Percentiles rank a stretch among this genome's conserved stretches.
Evolutionary conservation across 2,113 vertebrate genomes (phyloP).

Genomic region (Leuciscus idus): DNA sequence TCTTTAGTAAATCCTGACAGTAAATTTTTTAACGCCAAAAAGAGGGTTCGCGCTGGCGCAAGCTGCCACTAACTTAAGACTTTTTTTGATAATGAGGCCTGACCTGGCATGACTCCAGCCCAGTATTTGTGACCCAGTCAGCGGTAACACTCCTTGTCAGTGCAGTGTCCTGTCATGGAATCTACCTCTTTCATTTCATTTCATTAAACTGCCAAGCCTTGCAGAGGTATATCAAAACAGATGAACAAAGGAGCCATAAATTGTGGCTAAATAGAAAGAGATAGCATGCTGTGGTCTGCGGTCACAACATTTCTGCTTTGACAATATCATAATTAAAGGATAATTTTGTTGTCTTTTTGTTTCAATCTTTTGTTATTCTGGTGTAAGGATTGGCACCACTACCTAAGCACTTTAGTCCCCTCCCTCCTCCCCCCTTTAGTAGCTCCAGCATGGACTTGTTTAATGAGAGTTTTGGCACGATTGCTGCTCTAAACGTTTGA

Average conservation of each 20-base stretch:
- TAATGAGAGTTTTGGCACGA: conserved; percentile 54
- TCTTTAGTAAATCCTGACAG: too few relatives aligned
- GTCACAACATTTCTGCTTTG: conserved; percentile 68
- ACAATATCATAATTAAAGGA: conserved; percentile 73
- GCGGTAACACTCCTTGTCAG: not conserved
- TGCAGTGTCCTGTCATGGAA: conserved; percentile 24
- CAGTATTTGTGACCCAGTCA: conserved; percentile 10
- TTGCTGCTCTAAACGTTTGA: not conserved
- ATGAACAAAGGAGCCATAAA: conserved; percentile 19
- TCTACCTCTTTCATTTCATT: not conserved
- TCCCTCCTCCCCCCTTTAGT: conserved; percentile 30
- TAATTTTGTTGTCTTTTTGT: conserved; percentile 71
- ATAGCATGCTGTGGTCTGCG: conserved; percentile 35
- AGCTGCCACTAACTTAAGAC: too few relatives aligned
- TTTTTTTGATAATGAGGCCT: not conserved
- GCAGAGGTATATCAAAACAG: conserved; percentile 42
- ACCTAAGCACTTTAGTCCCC: not conserved
- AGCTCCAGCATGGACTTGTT: conserved; percentile 65
- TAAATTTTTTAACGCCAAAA: too few relatives aligned
- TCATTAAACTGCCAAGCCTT: not conserved
- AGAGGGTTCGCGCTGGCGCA: too few relatives aligned
- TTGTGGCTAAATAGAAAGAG: conserved; percentile 17
- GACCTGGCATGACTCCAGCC: conserved; percentile 9
- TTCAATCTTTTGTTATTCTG: conserved; percentile 65
- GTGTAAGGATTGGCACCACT: conserved; percentile 66